These are phyloP conservation scores for Rallus crepitans DNA, from an alignment of 2,797 vertebrate species.

Conservation along the genomic window DNA sequence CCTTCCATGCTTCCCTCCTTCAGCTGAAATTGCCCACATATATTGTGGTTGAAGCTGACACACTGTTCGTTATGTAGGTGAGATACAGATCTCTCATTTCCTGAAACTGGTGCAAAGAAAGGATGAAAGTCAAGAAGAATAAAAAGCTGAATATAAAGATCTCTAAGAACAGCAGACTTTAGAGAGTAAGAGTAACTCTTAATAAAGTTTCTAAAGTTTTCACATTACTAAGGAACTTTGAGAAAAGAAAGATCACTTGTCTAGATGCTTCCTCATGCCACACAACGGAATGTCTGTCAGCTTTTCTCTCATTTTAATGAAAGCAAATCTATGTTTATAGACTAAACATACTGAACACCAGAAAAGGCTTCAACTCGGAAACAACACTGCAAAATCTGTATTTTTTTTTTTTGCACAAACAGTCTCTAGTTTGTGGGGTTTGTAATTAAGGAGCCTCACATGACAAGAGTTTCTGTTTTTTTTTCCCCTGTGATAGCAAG, in stretches of 20 bases:
- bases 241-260: background rate
- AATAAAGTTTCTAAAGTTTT: background rate
- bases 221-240: background rate
- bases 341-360: background rate
- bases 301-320: background rate
- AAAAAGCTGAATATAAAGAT: background rate
- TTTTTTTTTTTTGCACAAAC: background rate
- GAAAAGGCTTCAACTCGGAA: background rate
- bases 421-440: background rate
- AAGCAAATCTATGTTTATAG: background rate
- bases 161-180: background rate
- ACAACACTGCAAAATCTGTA: background rate
- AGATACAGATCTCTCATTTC: slow-evolving; percentile 57
- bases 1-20: background rate
- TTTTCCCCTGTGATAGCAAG: background rate
- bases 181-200: background rate
- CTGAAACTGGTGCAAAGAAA: background rate
- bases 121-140: background rate
- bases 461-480: accelerated
- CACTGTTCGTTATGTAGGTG: background rate
- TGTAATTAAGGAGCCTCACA: background rate
- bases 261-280: accelerated
- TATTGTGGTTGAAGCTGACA: slow-evolving; percentile 25
- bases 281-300: background rate
- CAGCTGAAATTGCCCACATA: slow-evolving; percentile 29